Base-by-base conservation (phyloP, 2,113 vertebrate species). In the Boleophthalmus pectinirostris region DNA sequence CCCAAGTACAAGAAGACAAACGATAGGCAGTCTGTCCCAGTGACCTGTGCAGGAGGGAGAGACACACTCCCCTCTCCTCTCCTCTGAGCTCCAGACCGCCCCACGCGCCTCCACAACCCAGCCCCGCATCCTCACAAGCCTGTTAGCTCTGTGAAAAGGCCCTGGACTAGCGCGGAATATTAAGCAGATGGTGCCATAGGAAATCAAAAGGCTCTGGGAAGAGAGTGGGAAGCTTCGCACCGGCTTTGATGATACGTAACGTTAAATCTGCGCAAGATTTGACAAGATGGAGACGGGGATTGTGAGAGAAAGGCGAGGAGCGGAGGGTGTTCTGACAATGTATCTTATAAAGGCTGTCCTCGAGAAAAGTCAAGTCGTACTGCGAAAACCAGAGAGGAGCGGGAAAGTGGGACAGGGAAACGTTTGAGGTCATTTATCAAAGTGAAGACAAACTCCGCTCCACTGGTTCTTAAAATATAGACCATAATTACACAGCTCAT, bases 81-180 rank as follows among this genome's bases (percentile, higher is more conserved):
- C 21, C 54, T 13, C 54, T 43, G 38, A 9, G 38, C 38, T 13
- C 76, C 79, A 73, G 78, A 60, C 82, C 49, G 74, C 82, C 80
- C 82, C 82, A 69, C 84, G 83, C 86, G 86, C 85, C 82, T 89
- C 2, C 75, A 80, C 73, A 87, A 74, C 86, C 57, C 82, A 86
- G 89, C 83, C 89, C 91, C 90, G 82, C 90, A 92, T 86, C 90
- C 84, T 79, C 86, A 85, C 85, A 90, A 88, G 87, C 90, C 89
- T 89, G 89, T 88, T 89, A 85, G 87, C 88, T 93, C 80, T 89
- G 77, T 87, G 88, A 93, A 93, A 92, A 90, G 89, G 88, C 89
- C 88, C 87, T 82, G 13, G 89, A 91, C 88, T 89, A 83, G 72
- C 87, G 88, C 81, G 77, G 92, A 94, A 93, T 93, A 92, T 90